phyloP scores from a whole-genome alignment of 2,113 vertebrate species.

The Triplophysa dalaica region DNA sequence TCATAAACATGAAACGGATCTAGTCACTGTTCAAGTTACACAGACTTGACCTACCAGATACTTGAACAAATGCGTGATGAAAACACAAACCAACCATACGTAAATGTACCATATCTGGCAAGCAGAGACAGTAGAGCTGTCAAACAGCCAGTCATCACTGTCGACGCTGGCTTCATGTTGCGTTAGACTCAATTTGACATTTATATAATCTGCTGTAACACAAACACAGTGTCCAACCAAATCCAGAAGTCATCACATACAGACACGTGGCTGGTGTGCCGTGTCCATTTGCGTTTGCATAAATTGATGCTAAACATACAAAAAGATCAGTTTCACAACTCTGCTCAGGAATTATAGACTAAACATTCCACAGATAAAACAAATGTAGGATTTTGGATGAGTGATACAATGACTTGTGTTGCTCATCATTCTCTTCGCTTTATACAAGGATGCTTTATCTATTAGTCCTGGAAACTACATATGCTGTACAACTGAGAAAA shows the following conservation, averaged over 20 bases:
- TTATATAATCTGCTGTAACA: slow-evolving; percentile 29
- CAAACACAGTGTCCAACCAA: slow-evolving; percentile 16
- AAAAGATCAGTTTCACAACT: slow-evolving; percentile 30
- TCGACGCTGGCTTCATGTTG: slow-evolving; percentile 12
- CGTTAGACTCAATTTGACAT: slow-evolving; percentile 34
- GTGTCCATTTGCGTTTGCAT: slow-evolving; percentile 9
- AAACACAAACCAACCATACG: neutral
- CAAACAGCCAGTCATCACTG: slow-evolving; percentile 28
- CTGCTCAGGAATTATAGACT: slow-evolving; percentile 38
- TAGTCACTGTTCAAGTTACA: neutral
- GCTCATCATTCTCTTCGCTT: neutral
- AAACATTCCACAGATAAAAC: slow-evolving; percentile 50
- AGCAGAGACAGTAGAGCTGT: slow-evolving; percentile 18
- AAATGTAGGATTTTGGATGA: neutral
- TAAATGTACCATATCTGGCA: slow-evolving; percentile 7
- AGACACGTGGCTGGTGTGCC: neutral
- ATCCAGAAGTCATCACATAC: slow-evolving; percentile 18
- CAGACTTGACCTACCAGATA: neutral
- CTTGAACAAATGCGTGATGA: neutral
- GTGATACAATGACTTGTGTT: no score
- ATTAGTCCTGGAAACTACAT: neutral
- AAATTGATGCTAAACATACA: slow-evolving; percentile 38
- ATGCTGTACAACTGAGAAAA: neutral
- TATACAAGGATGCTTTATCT: no score
- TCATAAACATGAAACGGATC: neutral